Evolutionary conservation across 2,797 vertebrate species (phyloP).

Genomic region (Pseudochirops corinnae): DNA sequence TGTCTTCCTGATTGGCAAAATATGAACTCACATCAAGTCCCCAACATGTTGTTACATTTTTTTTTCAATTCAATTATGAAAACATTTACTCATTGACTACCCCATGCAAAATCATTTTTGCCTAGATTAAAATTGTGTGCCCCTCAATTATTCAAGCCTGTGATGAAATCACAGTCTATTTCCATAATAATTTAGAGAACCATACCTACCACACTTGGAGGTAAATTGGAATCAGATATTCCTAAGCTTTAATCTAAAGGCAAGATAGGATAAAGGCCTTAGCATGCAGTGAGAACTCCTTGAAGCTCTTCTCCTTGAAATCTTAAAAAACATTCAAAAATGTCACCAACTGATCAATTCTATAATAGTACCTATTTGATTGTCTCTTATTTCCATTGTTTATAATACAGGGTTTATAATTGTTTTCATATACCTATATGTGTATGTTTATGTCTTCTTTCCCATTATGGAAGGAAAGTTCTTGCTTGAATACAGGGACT

Average conservation of each 20-base stretch:
- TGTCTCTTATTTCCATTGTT: not conserved
- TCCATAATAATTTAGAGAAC: not conserved
- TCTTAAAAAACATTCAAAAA: not conserved
- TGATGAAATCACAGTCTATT: not conserved
- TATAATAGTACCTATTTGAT: not conserved
- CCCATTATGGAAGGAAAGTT: not conserved
- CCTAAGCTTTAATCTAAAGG: not conserved
- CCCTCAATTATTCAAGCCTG: not conserved
- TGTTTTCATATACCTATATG: not conserved
- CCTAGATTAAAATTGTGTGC: not conserved
- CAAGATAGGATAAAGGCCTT: not conserved
- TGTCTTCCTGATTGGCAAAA: not conserved
- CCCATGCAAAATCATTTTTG: not conserved
- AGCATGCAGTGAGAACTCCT: not conserved
- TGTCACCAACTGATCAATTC: not conserved
- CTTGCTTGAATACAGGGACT: not conserved
- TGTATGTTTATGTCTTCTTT: not conserved
- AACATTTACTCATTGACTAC: not conserved
- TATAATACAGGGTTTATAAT: not conserved
- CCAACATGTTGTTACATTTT: not conserved
- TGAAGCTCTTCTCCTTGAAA: not conserved
- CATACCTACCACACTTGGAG: not conserved
- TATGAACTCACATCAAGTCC: not conserved
- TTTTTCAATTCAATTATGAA: not conserved
- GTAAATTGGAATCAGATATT: not conserved